phyloP scores from a whole-genome alignment of 2,113 vertebrate genomes.

The Thamnaconus septentrionalis region DNA sequence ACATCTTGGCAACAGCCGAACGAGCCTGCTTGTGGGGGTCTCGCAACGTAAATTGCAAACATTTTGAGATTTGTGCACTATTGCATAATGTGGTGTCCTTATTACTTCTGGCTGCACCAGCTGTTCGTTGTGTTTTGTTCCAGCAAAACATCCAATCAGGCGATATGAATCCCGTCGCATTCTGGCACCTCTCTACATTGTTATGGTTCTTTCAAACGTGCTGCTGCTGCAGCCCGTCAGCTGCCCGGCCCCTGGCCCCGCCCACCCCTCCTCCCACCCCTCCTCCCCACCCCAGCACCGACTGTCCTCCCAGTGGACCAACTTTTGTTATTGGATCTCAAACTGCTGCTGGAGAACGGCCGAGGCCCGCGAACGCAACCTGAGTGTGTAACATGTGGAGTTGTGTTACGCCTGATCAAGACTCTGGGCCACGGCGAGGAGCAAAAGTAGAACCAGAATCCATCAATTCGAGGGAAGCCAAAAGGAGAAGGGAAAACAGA shows the following conservation, averaged over 20 bases:
- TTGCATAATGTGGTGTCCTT: constrained; percentile 33
- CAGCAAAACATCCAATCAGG: constrained; percentile 22
- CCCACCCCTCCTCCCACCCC: constrained; percentile 6
- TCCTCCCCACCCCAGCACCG: constrained; percentile 10
- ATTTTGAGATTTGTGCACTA: constrained; percentile 25
- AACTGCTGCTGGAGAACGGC: constrained; percentile 44
- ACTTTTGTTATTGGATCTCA: constrained; percentile 50
- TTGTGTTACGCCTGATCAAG: constrained; percentile 29
- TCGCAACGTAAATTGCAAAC: constrained; percentile 9
- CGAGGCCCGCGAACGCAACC: constrained; percentile 23
- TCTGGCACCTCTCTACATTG: constrained; percentile 45
- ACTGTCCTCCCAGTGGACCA: constrained; percentile 44
- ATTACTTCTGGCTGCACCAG: constrained; percentile 36
- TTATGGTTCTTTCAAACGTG: constrained; percentile 40
- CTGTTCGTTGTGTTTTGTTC: constrained; percentile 40
- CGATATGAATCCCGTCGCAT: constrained; percentile 34
- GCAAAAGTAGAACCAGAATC: no score
- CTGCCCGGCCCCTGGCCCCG: constrained; percentile 3
- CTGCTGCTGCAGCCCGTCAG: background rate
- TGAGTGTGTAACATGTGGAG: constrained; percentile 50
- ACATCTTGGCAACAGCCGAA: constrained; percentile 20
- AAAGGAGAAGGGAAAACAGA: no score
- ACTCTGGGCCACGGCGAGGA: no score
- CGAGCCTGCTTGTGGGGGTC: background rate
- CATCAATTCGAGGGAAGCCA: no score